Base-by-base conservation (phyloP, 2,888 invertebrate species). In the Noctua fimbriata region DNA sequence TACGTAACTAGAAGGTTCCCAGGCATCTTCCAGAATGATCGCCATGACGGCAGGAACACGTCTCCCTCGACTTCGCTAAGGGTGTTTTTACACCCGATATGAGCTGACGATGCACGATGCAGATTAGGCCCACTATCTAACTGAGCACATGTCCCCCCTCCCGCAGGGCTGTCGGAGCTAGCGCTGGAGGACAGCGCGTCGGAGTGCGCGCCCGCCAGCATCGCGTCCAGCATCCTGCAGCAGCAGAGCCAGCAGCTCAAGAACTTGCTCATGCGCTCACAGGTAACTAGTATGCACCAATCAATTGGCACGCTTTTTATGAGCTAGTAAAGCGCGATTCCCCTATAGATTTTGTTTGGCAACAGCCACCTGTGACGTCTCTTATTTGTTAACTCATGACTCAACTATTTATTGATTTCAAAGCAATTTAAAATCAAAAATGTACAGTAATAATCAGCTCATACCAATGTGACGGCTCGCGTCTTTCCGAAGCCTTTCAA, bases 161-260 rank as follows among this genome's bases (percentile, higher is more conserved):
- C 58, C 58, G 2, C 89, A 94, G 95, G 90, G 36, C 85, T 95
- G 36, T 92, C 94, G 18, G 93, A 93, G 24, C 85, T 94, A 77
- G 79, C 90, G 0, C 83, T 94, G 28, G 95, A 93, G 47, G 95
- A 94, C 82, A 91, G 90, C 71, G 79, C 90, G 0, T 81, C 89
- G 9, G 93, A 91, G 36, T 86, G 87, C 0, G 88, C 90, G 1
- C 89, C 93, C 0, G 81, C 91, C 14, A 89, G 90, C 70, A 90
- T 94, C 66, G 90, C 94, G 1, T 94, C 95, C 84, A 94, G 93
- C 90, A 96, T 96, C 83, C 91, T 97, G 83, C 97, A 96, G 89
- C 97, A 97, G 79, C 97, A 97, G 92, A 97, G 96, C 75, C 96
- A 97, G 88, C 97, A 97, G 84, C 94, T 97, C 73, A 97, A 97